A percentile compares a stretch with the other conserved stretches of the same genome.
phyloP scores from a whole-genome alignment of 2,113 vertebrate species.

The Picathartes gymnocephalus region DNA sequence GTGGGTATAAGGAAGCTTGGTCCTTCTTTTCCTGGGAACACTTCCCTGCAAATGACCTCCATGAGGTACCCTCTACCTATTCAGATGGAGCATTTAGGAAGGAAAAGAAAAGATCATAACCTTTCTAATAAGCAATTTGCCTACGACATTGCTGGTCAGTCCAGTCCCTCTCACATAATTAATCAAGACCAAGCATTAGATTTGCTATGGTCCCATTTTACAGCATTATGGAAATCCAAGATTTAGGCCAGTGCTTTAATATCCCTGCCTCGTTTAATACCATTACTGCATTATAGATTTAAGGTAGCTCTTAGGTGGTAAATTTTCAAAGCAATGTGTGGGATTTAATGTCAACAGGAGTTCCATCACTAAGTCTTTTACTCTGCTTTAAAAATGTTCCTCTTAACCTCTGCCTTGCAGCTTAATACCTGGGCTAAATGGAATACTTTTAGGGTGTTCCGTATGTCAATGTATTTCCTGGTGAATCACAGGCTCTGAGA shows the following conservation, averaged over 20 bases:
- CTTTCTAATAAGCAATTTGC: conserved; percentile 14
- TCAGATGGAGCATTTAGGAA: background rate
- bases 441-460: background rate
- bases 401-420: background rate
- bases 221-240: conserved; percentile 13
- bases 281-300: conserved; percentile 18
- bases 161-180: background rate
- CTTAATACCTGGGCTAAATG: background rate
- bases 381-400: background rate
- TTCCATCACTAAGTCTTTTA: background rate
- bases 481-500: background rate
- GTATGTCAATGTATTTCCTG: background rate
- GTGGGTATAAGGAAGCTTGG: background rate
- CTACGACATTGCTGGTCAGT: background rate
- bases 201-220: background rate
- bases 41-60: background rate
- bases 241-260: conserved; percentile 16
- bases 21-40: background rate
- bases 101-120: conserved; percentile 1
- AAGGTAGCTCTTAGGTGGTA: background rate
- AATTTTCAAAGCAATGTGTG: conserved; percentile 13
- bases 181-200: conserved; percentile 10
- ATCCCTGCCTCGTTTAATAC: background rate
- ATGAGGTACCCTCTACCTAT: background rate
- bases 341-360: background rate